These are phyloP conservation scores for Salvelinus fontinalis DNA, from an alignment of 2,113 vertebrate genomes.

Conservation along the genomic window DNA sequence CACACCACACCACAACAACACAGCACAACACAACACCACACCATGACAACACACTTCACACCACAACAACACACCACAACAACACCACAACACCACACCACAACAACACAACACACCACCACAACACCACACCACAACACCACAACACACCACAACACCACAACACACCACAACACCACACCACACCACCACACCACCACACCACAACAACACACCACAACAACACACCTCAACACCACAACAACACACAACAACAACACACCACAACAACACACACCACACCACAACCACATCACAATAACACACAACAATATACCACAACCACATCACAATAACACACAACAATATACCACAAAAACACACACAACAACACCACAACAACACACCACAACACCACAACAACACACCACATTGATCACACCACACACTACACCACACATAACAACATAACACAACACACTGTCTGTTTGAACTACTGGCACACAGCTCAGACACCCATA, in stretches of 20 bases:
- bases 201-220: fast-evolving
- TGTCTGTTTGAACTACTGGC: too few relatives aligned
- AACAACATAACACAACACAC: not conserved
- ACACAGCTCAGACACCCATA: too few relatives aligned
- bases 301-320: not conserved
- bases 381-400: not conserved
- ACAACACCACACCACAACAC: not conserved
- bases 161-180: not conserved
- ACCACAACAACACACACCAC: too few relatives aligned
- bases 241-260: fast-evolving
- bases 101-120: too few relatives aligned
- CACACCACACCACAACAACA: not conserved
- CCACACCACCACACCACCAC: fast-evolving
- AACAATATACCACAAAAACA: too few relatives aligned
- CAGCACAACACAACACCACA: too few relatives aligned
- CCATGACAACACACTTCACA: fast-evolving
- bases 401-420: too few relatives aligned
- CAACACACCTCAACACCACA: too few relatives aligned
- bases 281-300: too few relatives aligned
- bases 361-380: not conserved
- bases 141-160: not conserved
- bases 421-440: not conserved
- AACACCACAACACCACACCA: fast-evolving
- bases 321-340: not conserved
- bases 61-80: too few relatives aligned